Evolutionary conservation across 2,113 vertebrate genomes (phyloP), one percentile per base, ranked within the genome.

Genomic region (Siniperca knerii): DNA sequence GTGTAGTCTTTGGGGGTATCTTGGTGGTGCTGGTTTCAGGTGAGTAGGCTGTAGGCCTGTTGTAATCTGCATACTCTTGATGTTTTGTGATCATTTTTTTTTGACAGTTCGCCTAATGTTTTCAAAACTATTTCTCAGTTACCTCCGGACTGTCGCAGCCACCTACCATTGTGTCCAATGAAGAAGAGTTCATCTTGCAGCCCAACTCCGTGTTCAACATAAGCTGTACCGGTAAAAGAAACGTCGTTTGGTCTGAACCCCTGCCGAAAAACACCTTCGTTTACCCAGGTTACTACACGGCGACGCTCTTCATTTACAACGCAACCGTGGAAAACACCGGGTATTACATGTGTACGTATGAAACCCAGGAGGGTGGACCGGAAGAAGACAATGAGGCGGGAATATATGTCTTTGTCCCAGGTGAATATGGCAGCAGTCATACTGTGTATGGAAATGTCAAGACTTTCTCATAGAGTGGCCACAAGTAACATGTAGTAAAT

Each of bases 321-420:
- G 97, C 96, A 1, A 94, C 95, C 0, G 97, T 96, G 0, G 90
- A 92, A n/a, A 95, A 98, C 78, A 99, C 97, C 0, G 96, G 97
- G 7, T 81, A 92, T 37, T 99, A 98, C 85, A 94, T 92, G 33
- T 99, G 98, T 81, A 94, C 90, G 18, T 97, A 98, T 25, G 77
- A 88, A 60, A 48, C 1, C 23, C 29, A 4, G 13, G 81, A 86
- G 0, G 94, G 94, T 0, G 81, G 75, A 1, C 3, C 4, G 15
- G 74, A 77, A 0, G 96, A 96, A 1, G 82, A 96, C 0, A 90
- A 93, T 33, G 96, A 96, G 48, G 93, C 95, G 0, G 94, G 92
- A 1, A 96, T 98, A 46, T 99, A 98, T 75, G 87, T 99, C 75
- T 98, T 96, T 7, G 97, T 99, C 44, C 96, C 97, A 95, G 98